Evolutionary conservation across 92 coral and sea anemone genomes (phyloP), one percentile per base, ranked within the genome.

Genomic region (Porites divaricata): DNA sequence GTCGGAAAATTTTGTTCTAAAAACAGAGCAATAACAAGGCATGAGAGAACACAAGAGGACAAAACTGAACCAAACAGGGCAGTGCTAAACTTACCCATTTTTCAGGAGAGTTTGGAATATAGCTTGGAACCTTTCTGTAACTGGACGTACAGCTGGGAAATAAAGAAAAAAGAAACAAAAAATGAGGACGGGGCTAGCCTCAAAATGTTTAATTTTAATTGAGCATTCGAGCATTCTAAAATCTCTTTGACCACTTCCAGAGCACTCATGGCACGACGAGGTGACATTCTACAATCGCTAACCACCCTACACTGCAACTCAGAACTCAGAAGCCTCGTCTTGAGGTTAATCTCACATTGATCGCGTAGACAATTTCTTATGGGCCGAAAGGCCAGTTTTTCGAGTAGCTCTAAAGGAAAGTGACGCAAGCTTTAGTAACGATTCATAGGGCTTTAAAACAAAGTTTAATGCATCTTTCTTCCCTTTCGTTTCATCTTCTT

Each of bases 1-100:
- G 48, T 83, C 87, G 14, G 98, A 94, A 67, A 96, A 92, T 83
- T 85, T 89, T 41, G 94, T 79, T 21, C 98, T 94, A 54, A 53
- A 35, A 88, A 57, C 50, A 82, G 63, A 74, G 26, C 16, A 69
- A 13, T 14, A 64, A 41, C 15, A 68, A 54, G 20, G 21, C 14
- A 80, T 68, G 35, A 54, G 3, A 48, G 71, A 15, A 6, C 24
- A 14, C 2, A 14, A 79, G 1, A 56, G 9, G 20, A 23, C 28
- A 17, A 2, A 24, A 10, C 21, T 57, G 1, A 12, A 25, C 23
- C 10, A 35, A 1, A 54, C 17, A 15, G 5, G 59, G 16, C 9
- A 54, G 4, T 16, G 23, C 49, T 52, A 20, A 26, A 25, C 75
- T 77, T 81, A 90, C 93, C 93, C 93, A 62, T 90, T 75, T 63